Evolutionary conservation across 2,888 invertebrate genomes (phyloP), one percentile per base, ranked within the genome.

Genomic region (Harmothoe impar): DNA sequence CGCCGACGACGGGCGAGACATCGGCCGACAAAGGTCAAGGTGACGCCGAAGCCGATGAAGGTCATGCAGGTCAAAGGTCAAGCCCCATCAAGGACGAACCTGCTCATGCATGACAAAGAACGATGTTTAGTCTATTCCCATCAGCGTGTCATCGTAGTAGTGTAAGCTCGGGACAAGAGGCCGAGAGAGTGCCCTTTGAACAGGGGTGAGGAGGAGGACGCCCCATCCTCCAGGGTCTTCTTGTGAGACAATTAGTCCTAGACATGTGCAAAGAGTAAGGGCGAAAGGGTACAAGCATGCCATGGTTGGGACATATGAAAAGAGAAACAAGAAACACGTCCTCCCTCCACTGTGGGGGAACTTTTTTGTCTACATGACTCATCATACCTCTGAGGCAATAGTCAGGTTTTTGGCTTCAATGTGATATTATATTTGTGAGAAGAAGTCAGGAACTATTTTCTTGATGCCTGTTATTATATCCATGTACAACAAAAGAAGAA

Each of bases 341-440:
- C 86, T 86, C 86, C 86, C 81, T 77, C n/a, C 54, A 54, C 54
- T 25, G 52, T 29, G 33, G 29, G 86, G 86, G 43, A 81, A 86
- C 86, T 54, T 86, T 54, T 43, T 43, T 86, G 54, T 51, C 43
- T 51, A 51, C 84, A 51, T 29, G 86, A 86, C 52, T 52, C 54
- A 54, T 54, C 54, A 86, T 86, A 86, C 86, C 86, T 86, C 86
- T 86, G 86, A 52, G 86, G 86, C 86, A 86, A 31, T 86, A 86
- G 86, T 86, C 86, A 86, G 56, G 86, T 86, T 86, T 52, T 86
- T 86, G 86, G 86, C 86, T 86, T 86, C 86, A 86, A 86, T 86
- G 86, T 86, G 86, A 86, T 86, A 86, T 86, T 86, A 86, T 86
- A 86, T 86, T 86, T 54, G 86, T 86, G 86, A 86, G 86, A 56